These are phyloP conservation scores for Saccostrea glomerata DNA, from an alignment of 1,140 invertebrate genomes.

Conservation along the genomic window DNA sequence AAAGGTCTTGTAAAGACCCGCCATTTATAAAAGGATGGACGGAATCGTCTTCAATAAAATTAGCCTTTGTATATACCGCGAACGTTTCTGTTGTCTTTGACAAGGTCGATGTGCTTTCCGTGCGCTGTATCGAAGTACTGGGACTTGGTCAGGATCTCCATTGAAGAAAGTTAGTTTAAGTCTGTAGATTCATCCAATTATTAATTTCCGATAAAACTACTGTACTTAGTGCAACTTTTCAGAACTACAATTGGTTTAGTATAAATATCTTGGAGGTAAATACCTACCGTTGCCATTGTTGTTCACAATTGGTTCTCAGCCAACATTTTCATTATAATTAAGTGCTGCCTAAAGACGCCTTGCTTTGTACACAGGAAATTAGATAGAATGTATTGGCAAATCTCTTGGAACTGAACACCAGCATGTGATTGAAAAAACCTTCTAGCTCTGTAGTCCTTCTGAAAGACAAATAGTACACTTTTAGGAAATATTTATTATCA, in stretches of 20 bases:
- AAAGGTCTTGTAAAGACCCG: too few species aligned
- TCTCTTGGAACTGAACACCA: constrained; percentile 25
- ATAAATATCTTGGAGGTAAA: not conserved
- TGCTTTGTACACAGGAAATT: constrained; percentile 37
- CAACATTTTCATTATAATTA: constrained; percentile 18
- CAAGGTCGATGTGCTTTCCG: too few species aligned
- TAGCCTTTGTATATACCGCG: too few species aligned
- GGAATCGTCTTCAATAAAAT: too few species aligned
- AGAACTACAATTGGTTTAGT: not conserved
- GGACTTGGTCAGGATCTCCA: too few species aligned
- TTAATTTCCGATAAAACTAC: too few species aligned
- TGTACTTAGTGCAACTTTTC: not conserved
- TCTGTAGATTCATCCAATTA: too few species aligned
- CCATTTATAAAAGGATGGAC: too few species aligned
- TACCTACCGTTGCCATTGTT: constrained; percentile 2
- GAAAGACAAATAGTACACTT: not conserved
- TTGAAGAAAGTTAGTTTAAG: too few species aligned
- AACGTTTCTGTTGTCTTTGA: too few species aligned
- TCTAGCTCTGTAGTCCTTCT: constrained; percentile 36
- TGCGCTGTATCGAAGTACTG: too few species aligned
- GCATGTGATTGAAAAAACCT: constrained; percentile 32
- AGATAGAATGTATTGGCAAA: not conserved
- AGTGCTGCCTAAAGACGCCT: constrained; percentile 8
- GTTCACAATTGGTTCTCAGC: not conserved
- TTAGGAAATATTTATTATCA: not conserved